phyloP scores from a whole-genome alignment of 2,113 vertebrate genomes.

The Microtus richardsoni region DNA sequence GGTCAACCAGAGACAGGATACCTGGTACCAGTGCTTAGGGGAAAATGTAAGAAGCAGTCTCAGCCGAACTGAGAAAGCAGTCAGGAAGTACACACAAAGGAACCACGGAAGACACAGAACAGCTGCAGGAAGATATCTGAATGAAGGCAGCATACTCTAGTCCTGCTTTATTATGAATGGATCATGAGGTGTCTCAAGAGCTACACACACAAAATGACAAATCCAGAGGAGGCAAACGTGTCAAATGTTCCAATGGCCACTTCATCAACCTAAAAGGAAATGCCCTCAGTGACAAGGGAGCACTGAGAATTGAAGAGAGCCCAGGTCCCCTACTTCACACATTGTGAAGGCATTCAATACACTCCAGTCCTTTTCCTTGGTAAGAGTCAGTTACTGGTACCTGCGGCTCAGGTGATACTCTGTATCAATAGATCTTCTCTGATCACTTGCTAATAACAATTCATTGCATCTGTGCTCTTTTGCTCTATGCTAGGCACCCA shows the following conservation, averaged over 20 bases:
- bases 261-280: background rate
- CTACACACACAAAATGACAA: background rate
- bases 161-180: no score
- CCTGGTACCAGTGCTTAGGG: background rate
- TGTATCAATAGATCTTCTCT: background rate
- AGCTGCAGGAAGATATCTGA: background rate
- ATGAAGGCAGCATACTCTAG: background rate
- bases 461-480: background rate
- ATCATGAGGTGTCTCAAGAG: background rate
- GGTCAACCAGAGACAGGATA: background rate
- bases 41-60: background rate
- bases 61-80: background rate
- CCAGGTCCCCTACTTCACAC: background rate
- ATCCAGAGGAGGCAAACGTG: background rate
- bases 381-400: background rate
- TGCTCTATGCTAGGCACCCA: background rate
- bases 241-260: background rate
- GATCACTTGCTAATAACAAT: background rate
- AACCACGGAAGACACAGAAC: background rate
- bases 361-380: background rate
- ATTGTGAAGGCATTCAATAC: background rate
- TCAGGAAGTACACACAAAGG: background rate
- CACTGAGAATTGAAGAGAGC: background rate
- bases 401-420: background rate
- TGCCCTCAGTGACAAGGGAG: background rate